Evolutionary conservation across 2,888 invertebrate genomes (phyloP), one percentile per base, ranked within the genome.

Genomic region (Acanthosepion pharaonis): DNA sequence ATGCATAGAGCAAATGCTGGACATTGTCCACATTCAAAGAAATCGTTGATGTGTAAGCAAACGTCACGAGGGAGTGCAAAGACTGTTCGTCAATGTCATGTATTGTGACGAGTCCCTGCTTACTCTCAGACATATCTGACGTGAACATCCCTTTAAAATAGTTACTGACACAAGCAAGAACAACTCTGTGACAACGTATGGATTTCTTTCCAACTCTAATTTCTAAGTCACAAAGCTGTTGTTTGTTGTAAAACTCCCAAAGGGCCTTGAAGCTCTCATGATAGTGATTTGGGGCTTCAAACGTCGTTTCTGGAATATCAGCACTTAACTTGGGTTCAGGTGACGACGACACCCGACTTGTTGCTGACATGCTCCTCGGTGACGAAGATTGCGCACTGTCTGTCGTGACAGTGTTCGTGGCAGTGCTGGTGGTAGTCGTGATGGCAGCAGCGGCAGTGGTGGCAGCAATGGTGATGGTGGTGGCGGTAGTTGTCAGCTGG

Each of bases 91-190:
- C 97, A 11, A 94, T 53, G 95, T 97, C 97, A 95, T 97, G 96
- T 91, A 97, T 97, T 42, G 96, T 96, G 28, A 97, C 95, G 23
- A 95, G 95, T 78, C 96, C 95, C 94, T 97, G 96, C 55, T 95
- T 96, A 94, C 97, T 96, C 95, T 97, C 97, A 6, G 97, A 95
- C 97, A 98, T 97, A 94, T 97, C 97, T 3, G 97, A 97, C 49
- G 97, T 96, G 96, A 98, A 98, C 98, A 98, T 98, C 78, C 97
- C 97, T 51, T 97, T 96, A 96, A 98, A 98, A 95, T 98, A 98
- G 33, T 97, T 97, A 95, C 97, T 97, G 33, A 97, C 96, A 93
- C 97, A 97, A 0, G 98, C 97, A 94, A 98, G 96, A 64, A 98
- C 97, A 91, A 97, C 96, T 18, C 97, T 96, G 96, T 98, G 98